phyloP scores from a whole-genome alignment of 2,888 invertebrate genomes.

The Antheraea assamensis region DNA sequence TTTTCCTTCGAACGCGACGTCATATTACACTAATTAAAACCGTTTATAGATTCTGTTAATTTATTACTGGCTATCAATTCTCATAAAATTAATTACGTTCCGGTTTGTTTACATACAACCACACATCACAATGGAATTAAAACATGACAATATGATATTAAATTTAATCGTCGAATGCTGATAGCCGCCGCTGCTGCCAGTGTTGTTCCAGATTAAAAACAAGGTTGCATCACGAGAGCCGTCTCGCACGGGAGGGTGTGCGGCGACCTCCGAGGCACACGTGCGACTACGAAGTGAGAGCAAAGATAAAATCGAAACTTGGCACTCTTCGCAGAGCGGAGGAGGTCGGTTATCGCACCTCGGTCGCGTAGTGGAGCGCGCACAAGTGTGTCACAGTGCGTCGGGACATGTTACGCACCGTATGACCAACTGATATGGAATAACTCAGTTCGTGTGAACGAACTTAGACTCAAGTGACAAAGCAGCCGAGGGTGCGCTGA shows the following conservation, averaged over 20 bases:
- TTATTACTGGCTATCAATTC: constrained; percentile 32
- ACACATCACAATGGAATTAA: constrained; percentile 39
- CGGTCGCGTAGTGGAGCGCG: constrained; percentile 48
- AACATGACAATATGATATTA: constrained; percentile 41
- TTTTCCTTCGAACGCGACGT: constrained; percentile 91
- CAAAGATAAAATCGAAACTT: constrained; percentile 69
- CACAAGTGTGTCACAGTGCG: constrained; percentile 59
- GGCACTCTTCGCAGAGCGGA: constrained; percentile 61
- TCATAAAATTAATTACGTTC: constrained; percentile 49
- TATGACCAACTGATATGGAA: constrained; percentile 37
- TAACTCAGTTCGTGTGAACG: constrained; percentile 34
- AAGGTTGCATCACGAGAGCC: constrained; percentile 49
- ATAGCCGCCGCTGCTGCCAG: constrained; percentile 26
- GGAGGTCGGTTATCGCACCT: constrained; percentile 69
- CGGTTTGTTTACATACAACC: constrained; percentile 48
- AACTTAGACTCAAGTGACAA: constrained; percentile 29
- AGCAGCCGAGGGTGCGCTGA: constrained; percentile 33
- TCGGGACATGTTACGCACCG: constrained; percentile 55
- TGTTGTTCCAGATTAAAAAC: constrained; percentile 34
- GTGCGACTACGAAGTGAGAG: constrained; percentile 69
- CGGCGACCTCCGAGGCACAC: constrained; percentile 53
- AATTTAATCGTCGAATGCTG: constrained; percentile 46
- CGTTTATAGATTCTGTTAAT: constrained; percentile 44
- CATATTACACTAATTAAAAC: constrained; percentile 79
- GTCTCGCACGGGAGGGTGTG: constrained; percentile 54